Conservation (phyloP, 2,797 vertebrate genomes). For the Cygnus olor region DNA sequence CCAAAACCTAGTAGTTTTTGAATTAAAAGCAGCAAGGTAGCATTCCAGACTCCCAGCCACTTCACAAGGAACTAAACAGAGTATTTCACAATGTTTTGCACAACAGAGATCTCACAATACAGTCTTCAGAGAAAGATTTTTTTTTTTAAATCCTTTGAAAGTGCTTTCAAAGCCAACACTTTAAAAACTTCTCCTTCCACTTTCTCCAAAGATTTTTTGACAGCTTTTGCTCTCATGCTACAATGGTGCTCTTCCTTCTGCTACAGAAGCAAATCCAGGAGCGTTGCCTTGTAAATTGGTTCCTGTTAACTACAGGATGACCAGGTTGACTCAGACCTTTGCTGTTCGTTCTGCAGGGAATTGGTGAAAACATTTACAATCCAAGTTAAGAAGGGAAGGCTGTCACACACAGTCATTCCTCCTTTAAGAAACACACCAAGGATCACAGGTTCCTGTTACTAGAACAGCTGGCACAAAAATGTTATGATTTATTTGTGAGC, state of each 20-base stretch:
- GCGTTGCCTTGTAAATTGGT: not conserved
- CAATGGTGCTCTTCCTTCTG: not conserved
- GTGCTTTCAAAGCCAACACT: not conserved
- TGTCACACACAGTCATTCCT: not conserved
- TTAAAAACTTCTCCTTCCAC: not conserved
- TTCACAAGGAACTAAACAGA: slow-evolving; percentile 13
- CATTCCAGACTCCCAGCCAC: not conserved
- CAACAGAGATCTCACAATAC: slow-evolving; percentile 3
- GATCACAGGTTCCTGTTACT: not conserved
- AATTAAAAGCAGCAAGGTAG: not conserved
- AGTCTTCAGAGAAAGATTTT: slow-evolving; percentile 1
- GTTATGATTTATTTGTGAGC: not conserved
- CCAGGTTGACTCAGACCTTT: not conserved
- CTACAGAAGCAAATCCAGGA: not conserved
- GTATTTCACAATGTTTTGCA: slow-evolving; percentile 36
- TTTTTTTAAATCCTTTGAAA: not conserved
- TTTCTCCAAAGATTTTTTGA: not conserved
- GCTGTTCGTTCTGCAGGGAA: not conserved
- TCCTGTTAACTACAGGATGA: not conserved
- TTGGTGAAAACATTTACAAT: not conserved
- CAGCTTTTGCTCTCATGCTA: not conserved
- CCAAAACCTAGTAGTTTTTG: not conserved
- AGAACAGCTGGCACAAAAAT: not conserved
- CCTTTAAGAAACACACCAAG: not conserved
- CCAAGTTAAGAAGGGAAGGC: not conserved